These are phyloP conservation scores for Clamator glandarius DNA, from an alignment of 2,797 vertebrate species.

Conservation along the genomic window DNA sequence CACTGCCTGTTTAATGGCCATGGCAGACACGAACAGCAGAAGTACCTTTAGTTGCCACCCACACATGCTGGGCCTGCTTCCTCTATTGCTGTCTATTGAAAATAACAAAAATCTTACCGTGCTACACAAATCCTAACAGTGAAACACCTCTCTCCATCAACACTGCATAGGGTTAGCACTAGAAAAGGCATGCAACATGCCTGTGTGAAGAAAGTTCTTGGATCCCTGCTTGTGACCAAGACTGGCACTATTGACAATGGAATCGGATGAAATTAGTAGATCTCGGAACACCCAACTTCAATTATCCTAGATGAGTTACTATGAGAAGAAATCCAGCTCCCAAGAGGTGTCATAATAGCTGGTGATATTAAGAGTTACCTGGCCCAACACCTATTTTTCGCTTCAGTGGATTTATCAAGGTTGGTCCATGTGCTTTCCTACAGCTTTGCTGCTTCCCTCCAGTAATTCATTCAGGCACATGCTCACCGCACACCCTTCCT, in stretches of 20 bases:
- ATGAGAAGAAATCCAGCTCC: not conserved
- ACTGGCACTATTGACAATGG: accelerated
- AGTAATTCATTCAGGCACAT: conserved; percentile 37
- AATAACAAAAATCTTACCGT: not conserved
- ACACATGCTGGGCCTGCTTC: not conserved
- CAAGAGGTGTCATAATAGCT: not conserved
- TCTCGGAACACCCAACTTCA: not conserved
- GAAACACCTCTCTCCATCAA: not conserved
- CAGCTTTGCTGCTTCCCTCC: not conserved
- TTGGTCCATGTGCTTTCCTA: not conserved
- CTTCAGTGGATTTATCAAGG: not conserved
- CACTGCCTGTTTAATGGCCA: not conserved
- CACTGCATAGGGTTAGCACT: not conserved
- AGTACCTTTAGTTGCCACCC: accelerated
- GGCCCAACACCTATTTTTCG: not conserved
- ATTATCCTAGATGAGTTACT: not conserved
- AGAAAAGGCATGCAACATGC: not conserved
- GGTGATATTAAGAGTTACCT: not conserved
- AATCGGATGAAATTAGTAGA: not conserved
- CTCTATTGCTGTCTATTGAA: not conserved
- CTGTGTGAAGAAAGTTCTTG: accelerated
- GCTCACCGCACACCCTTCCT: not conserved
- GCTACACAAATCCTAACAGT: not conserved
- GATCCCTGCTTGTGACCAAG: not conserved
- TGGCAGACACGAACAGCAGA: not conserved